Base-by-base conservation (phyloP, 2,113 vertebrate species). In the Phyllostomus hastatus region DNA sequence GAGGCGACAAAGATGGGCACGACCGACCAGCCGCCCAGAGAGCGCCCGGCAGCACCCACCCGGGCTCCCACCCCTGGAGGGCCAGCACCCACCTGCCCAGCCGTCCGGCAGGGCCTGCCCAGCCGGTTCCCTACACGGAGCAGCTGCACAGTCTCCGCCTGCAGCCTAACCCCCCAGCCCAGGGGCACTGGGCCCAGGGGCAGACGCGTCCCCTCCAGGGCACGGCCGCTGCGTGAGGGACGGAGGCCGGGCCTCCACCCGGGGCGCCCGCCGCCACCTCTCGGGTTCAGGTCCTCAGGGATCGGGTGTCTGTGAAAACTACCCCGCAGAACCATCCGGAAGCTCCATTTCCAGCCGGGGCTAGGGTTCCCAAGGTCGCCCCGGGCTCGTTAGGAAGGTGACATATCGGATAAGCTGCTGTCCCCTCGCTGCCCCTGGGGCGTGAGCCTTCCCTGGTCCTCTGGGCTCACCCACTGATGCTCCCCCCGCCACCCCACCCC, bases 271-370 rank as follows among this genome's bases (percentile, higher is more conserved):
- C 54, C 75, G 46, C 88, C 10, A 8, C 31, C 73, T 41, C 1
- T 0, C 5, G 1, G 80, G 89, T 9, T 41, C 87, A 9, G 17
- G 43, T n/a, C 52, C 76, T 48, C 75, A 1, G 28, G n/a, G 69
- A 91, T 95, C 97, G 0, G 94, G 75, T 95, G 64, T 93, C 96
- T 38, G 10, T 48, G 93, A 94, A 95, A 95, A 28, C 35, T 5
- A 79, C 95, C 90, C 48, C 0, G 1, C 38, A 89, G 94, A 73
- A 57, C 7, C 79, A 52, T 22, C 69, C 20, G 7, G 61, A 85
- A 91, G 82, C 83, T 93, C 93, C 57, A 0, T n/a, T 85, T 89
- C 84, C 94, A 94, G 81, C 48, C 61, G 0, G 38, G 66, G 92
- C 66, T 94, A 81, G 50, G 79, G 90, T 83, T 95, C 89, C 95